Percentiles rank a stretch among this genome's conserved stretches.
Evolutionary conservation across 2,797 vertebrate genomes (phyloP).

Genomic region (Mus minutoides): DNA sequence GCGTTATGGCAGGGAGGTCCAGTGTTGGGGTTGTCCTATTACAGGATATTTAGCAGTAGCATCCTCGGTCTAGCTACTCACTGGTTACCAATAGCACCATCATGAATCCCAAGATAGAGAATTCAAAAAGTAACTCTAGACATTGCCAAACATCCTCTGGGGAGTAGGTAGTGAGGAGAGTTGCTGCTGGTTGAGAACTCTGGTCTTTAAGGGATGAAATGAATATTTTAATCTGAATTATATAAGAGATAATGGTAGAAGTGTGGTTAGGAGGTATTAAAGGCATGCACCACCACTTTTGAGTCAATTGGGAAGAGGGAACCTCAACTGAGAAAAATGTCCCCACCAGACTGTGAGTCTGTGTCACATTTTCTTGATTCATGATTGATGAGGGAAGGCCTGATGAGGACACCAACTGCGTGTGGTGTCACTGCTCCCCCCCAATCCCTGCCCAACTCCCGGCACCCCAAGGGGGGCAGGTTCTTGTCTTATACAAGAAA

Average conservation of each 20-base stretch:
- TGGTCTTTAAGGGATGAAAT: not conserved
- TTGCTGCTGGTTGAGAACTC: not conserved
- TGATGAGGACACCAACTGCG: not conserved
- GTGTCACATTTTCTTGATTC: too few species aligned
- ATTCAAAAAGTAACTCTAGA: not conserved
- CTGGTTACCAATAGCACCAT: not conserved
- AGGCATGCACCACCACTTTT: too few species aligned
- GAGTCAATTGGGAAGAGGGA: too few species aligned
- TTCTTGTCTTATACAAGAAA: not conserved
- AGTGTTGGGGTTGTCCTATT: not conserved
- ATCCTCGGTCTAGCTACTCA: not conserved
- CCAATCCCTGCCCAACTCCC: too few species aligned
- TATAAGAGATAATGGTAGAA: not conserved
- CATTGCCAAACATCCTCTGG: not conserved
- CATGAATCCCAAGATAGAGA: not conserved
- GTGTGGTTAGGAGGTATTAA: not conserved
- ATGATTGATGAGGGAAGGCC: too few species aligned
- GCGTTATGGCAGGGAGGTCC: not conserved
- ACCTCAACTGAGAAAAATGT: too few species aligned
- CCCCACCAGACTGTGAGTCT: too few species aligned
- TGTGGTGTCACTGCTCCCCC: not conserved
- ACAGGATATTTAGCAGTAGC: not conserved
- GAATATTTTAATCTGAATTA: too few species aligned
- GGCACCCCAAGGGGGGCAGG: not conserved
- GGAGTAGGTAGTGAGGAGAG: too few species aligned